Conservation (phyloP, 2,888 invertebrate species). For the Drosophila stalkeri region DNA sequence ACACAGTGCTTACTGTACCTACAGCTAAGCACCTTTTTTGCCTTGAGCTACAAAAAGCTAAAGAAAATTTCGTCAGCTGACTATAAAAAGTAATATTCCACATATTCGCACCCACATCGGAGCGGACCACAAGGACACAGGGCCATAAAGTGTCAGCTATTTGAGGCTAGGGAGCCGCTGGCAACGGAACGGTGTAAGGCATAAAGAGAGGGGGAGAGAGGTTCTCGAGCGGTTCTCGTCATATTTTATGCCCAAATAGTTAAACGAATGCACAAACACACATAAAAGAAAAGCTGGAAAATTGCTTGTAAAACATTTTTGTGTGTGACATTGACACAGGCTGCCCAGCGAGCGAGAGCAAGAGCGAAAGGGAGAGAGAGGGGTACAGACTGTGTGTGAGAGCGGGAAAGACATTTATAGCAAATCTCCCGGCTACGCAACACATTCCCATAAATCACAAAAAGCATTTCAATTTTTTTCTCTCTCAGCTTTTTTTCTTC, state of each 20-base stretch:
- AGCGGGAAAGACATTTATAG: conserved; percentile 63
- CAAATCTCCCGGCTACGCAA: conserved; percentile 73
- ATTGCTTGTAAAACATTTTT: conserved; percentile 83
- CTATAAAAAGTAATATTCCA: conserved; percentile 55
- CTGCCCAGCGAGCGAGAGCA: neutral
- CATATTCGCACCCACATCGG: conserved; percentile 13
- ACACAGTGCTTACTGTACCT: conserved; percentile 41
- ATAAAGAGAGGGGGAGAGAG: neutral
- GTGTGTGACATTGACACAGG: conserved; percentile 59
- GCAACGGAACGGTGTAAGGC: neutral
- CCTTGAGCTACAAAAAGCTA: conserved; percentile 3
- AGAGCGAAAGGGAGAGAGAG: neutral
- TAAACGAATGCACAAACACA: conserved; percentile 81
- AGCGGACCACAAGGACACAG: conserved; percentile 60
- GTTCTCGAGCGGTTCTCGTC: conserved; percentile 43
- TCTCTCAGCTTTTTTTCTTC: conserved; percentile 8
- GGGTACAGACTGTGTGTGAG: conserved; percentile 10
- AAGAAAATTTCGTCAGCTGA: conserved; percentile 31
- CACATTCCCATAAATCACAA: conserved; percentile 80
- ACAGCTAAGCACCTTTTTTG: conserved; percentile 27
- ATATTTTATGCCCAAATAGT: conserved; percentile 81
- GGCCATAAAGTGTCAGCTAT: conserved; percentile 72
- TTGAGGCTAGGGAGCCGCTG: conserved; percentile 29
- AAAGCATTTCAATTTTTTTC: conserved; percentile 76
- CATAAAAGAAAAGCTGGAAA: conserved; percentile 78